Evolutionary conservation across 2,113 vertebrate genomes (phyloP).

Genomic region (Mormoops blainvillei): DNA sequence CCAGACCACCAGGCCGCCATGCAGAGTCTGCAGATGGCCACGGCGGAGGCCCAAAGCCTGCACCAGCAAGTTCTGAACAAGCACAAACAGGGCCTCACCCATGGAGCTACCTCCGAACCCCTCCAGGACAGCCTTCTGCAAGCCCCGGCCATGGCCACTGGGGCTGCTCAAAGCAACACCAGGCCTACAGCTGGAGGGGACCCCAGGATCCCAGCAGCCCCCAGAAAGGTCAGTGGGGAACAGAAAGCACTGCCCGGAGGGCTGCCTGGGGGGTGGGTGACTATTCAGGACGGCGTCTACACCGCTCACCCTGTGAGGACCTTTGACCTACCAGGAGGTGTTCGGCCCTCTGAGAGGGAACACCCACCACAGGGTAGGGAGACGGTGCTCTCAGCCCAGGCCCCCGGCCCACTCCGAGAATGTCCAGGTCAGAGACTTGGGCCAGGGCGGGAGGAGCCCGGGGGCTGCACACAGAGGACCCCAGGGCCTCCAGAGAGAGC

Average conservation of each 20-base stretch:
- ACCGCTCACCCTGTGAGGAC: constrained; percentile 76
- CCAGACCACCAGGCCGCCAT: constrained; percentile 83
- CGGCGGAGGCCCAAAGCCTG: constrained; percentile 84
- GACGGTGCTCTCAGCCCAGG: not conserved
- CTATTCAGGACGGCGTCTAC: constrained; percentile 79
- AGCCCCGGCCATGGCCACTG: not conserved
- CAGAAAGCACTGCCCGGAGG: constrained; percentile 78
- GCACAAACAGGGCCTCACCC: not conserved
- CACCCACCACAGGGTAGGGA: not conserved
- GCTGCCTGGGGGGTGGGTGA: constrained; percentile 78
- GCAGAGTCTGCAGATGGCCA: constrained; percentile 81
- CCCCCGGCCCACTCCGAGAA: constrained; percentile 61
- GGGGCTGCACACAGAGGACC: not conserved
- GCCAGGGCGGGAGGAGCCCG: not conserved
- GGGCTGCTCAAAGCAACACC: not conserved
- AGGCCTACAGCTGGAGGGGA: constrained; percentile 13
- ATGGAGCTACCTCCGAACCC: accelerated
- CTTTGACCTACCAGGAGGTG: constrained; percentile 66
- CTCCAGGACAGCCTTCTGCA: not conserved
- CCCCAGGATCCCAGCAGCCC: constrained; percentile 76
- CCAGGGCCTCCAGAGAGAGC: constrained; percentile 21
- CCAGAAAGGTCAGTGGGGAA: constrained; percentile 94
- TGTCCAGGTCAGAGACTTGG: not conserved
- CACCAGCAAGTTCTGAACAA: constrained; percentile 82
- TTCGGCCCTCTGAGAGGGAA: not conserved